Evolutionary conservation across 2,797 vertebrate species (phyloP).

Genomic region (Amazonetta brasiliensis): DNA sequence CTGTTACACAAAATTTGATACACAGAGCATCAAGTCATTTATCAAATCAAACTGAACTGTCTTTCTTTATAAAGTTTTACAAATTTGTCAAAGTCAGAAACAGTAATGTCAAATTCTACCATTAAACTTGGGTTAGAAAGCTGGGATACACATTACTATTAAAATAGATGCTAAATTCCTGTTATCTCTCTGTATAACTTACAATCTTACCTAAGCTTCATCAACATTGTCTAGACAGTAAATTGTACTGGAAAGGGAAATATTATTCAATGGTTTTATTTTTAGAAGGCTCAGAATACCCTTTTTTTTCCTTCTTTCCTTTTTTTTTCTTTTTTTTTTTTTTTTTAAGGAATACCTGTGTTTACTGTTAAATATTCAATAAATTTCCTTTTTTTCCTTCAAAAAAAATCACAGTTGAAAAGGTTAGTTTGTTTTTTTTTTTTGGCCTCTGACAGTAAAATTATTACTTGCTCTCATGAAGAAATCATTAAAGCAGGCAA

Average conservation of each 20-base stretch:
- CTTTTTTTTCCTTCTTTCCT: not conserved
- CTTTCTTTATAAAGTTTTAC: not conserved
- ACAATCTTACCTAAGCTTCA: not conserved
- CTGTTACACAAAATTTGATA: not conserved
- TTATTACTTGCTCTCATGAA: not conserved
- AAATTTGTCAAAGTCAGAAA: not conserved
- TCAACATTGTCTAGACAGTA: not conserved
- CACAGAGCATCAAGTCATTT: not conserved
- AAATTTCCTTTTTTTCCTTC: not conserved
- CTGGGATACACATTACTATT: not conserved
- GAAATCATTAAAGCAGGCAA: conserved; percentile 6
- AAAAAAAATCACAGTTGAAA: not conserved
- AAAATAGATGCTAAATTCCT: not conserved
- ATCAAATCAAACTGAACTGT: not conserved
- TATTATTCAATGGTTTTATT: not conserved
- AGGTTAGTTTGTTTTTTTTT: not conserved
- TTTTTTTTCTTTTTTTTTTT: not conserved
- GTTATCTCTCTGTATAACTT: not conserved
- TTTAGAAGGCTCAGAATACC: not conserved
- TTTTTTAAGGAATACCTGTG: not conserved
- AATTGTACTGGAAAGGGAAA: not conserved
- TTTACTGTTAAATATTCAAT: not conserved
- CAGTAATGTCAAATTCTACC: not conserved
- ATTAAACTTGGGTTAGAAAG: not conserved
- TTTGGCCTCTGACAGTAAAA: not conserved